Evolutionary conservation across 2,888 invertebrate genomes (phyloP).

Genomic region (Drepana falcataria): DNA sequence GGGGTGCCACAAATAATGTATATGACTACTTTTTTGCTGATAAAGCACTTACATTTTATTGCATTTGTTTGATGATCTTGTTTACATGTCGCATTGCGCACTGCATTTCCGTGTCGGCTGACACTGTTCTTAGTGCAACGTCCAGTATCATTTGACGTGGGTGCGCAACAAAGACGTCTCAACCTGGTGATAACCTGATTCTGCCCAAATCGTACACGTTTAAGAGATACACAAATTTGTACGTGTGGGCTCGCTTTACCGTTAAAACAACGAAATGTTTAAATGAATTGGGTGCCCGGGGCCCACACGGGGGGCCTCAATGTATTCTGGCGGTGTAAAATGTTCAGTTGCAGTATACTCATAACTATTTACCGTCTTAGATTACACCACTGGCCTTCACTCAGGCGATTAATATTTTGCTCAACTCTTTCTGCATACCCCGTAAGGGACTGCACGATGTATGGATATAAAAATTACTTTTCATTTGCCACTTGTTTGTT

Average conservation of each 20-base stretch:
- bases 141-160: not conserved
- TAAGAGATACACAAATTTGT: constrained; percentile 38
- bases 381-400: too few relatives aligned
- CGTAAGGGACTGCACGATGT: too few relatives aligned
- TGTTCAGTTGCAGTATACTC: too few relatives aligned
- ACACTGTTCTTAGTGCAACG: too few relatives aligned
- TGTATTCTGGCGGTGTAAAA: not conserved
- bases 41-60: too few relatives aligned
- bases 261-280: constrained; percentile 32
- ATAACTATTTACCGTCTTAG: too few relatives aligned
- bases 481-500: too few relatives aligned
- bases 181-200: constrained; percentile 21
- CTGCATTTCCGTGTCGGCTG: not conserved
- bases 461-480: too few relatives aligned
- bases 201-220: constrained; percentile 34
- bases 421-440: too few relatives aligned
- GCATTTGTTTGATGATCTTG: not conserved
- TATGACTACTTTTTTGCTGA: too few relatives aligned
- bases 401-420: too few relatives aligned
- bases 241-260: constrained; percentile 63
- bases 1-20: too few relatives aligned
- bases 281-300: constrained; percentile 3
- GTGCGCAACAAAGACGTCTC: not conserved
- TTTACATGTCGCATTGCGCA: not conserved
- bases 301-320: not conserved